Evolutionary conservation across 2,113 vertebrate species (phyloP), one percentile per base, ranked within the genome.

Genomic region (Thunnus thynnus): DNA sequence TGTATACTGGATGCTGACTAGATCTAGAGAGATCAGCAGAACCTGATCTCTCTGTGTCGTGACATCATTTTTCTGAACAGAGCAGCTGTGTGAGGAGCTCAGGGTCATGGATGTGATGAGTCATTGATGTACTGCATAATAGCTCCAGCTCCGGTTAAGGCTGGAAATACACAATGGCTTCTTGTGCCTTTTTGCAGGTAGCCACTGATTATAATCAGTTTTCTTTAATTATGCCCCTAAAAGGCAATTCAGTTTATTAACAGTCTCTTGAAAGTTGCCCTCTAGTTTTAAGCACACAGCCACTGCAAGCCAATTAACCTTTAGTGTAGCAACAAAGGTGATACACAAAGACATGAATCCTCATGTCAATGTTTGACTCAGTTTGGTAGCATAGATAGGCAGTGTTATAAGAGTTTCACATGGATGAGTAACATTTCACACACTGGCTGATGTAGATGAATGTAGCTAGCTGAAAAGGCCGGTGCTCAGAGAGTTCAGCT

Each of bases 31-130:
- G 36, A 41, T 41, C 36, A 41, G 36, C 36, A 41, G 36, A 41
- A 41, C 36, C 36, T 41, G 36, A 41, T 41, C 36, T 41, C 36
- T 41, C 36, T 8, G 17, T 76, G 74, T 84, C 69, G 14, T 92
- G 81, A 76, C 82, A 80, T 85, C 44, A 72, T 88, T 83, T 89
- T 76, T 89, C 77, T 77, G 67, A 88, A 60, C 56, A 46, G 68
- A 58, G 51, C 60, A 0, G 56, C 58, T 56, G 78, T 78, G 66
- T 82, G 79, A 76, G 32, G 66, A 74, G 73, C 78, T 88, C 71
- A 76, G 84, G 83, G 90, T 85, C 86, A 67, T 48, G 52, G 72
- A 89, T 83, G 83, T 72, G 86, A 88, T 92, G 86, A 90, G 72
- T 91, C 83, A 86, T 68, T 82, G 75, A 75, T 79, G 72, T 86